Evolutionary conservation across 2,113 vertebrate species (phyloP).

Genomic region (Xenopus laevis): DNA sequence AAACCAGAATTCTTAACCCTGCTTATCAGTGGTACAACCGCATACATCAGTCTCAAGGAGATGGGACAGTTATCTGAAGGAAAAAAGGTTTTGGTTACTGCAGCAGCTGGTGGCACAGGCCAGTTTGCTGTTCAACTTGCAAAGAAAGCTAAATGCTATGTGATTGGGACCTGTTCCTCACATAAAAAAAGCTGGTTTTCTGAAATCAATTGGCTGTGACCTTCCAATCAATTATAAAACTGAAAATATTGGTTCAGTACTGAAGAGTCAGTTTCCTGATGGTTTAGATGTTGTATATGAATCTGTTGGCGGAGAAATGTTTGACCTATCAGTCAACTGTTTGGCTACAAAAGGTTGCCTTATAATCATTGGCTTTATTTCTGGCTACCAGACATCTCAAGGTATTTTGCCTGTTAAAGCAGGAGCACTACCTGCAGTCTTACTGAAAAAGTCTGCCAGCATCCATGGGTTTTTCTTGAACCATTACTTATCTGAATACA

Average conservation of each 20-base stretch:
- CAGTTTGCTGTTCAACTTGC: slow-evolving; percentile 89
- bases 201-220: slow-evolving; percentile 85
- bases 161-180: slow-evolving; percentile 87
- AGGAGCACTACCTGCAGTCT: slow-evolving; percentile 71
- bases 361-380: slow-evolving; percentile 85
- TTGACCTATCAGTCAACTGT: slow-evolving; percentile 75
- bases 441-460: slow-evolving; percentile 85
- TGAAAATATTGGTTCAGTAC: slow-evolving; percentile 68
- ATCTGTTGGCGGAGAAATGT: slow-evolving; percentile 80
- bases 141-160: slow-evolving; percentile 82
- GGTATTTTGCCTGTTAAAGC: slow-evolving; percentile 72
- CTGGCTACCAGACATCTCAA: slow-evolving; percentile 78
- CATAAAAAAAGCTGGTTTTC: slow-evolving; percentile 79
- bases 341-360: slow-evolving; percentile 78
- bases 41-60: slow-evolving; percentile 80
- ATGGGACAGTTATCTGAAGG: slow-evolving; percentile 76
- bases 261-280: slow-evolving; percentile 73
- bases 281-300: slow-evolving; percentile 88
- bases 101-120: slow-evolving; percentile 83
- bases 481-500: slow-evolving; percentile 75
- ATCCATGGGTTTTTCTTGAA: slow-evolving; percentile 84
- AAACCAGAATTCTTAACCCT: slow-evolving; percentile 80
- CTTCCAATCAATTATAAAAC: slow-evolving; percentile 78
- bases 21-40: slow-evolving; percentile 79
- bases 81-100: slow-evolving; percentile 82